Evolutionary conservation across 2,888 invertebrate genomes (phyloP).

Genomic region (Thera obeliscata): DNA sequence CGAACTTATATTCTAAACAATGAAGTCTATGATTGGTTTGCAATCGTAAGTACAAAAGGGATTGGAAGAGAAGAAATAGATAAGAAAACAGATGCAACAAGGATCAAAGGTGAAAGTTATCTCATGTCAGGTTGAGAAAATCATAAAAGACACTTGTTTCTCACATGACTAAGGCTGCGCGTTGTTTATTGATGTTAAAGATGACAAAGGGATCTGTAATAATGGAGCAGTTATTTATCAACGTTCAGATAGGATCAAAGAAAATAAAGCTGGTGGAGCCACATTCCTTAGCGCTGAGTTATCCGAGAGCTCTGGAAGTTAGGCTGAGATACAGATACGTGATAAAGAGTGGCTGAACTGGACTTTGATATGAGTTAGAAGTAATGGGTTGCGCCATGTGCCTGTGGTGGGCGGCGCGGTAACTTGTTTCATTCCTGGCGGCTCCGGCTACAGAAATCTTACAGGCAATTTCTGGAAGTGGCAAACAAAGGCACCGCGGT

Average conservation of each 20-base stretch:
- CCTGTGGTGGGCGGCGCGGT: conserved; percentile 3
- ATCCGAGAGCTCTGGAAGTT: conserved; percentile 29
- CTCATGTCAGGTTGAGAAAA: conserved; percentile 11
- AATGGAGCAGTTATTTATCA: conserved; percentile 26
- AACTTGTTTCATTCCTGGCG: conserved; percentile 20
- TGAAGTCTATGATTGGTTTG: background rate
- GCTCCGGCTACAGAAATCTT: conserved; percentile 51
- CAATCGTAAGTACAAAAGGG: background rate
- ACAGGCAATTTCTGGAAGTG: conserved; percentile 69
- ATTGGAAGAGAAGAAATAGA: conserved; percentile 5
- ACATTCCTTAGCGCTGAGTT: conserved; percentile 54
- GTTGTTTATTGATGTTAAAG: conserved; percentile 19
- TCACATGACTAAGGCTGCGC: conserved; percentile 19
- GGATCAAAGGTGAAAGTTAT: conserved; percentile 21
- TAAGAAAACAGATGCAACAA: conserved; percentile 10
- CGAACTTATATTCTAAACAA: conserved; percentile 9
- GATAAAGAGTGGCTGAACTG: conserved; percentile 48
- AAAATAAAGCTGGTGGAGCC: conserved; percentile 48
- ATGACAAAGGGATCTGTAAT: conserved; percentile 30
- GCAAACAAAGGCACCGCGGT: conserved; percentile 71
- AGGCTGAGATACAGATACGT: conserved; percentile 38
- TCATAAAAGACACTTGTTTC: conserved; percentile 22
- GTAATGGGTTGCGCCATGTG: conserved; percentile 12
- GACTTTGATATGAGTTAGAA: conserved; percentile 47
- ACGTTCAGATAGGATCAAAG: conserved; percentile 35